Base-by-base conservation (phyloP, 2,797 vertebrate genomes). In the Phalloptychus januarius region DNA sequence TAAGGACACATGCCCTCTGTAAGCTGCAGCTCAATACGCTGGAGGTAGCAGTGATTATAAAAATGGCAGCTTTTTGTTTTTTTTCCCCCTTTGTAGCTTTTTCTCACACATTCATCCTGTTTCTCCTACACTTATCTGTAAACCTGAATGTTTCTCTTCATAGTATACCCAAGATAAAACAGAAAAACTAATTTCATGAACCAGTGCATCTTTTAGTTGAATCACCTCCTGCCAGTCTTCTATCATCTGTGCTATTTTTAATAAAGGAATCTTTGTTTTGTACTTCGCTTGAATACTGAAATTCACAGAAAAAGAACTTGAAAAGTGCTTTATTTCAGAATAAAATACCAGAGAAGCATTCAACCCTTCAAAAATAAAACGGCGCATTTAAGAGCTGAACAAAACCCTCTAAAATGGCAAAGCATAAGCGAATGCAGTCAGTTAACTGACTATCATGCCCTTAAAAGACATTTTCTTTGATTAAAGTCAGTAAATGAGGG, bases 401-500 rank as follows among this genome's bases (percentile, higher is more conserved):
- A 72, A 63, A 76, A 25, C 48, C 25, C 63, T 33, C 54, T 46
- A 63, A 56, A 56, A 56, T 74, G 23, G 67, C 77, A 75, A 79
- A 13, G 28, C 58, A 40, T 40, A 33, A 87, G 78, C 23, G 71
- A 81, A 87, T 74, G 50, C 25, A 74, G 74, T 86, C 80, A 76
- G 90, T 91, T 84, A 75, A 81, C 45, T 75, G 67, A 79, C 79
- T 86, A 84, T 85, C 83, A 86, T 83, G 84, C 58, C 72, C 76
- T 80, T 45, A 72, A 79, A 80, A 80, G 65, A 46, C 77, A 78
- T 86, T 91, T 89, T 76, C 67, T 79, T 76, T 88, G 86, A 92
- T 93, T 87, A 91, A 86, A 90, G 87, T 70, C 25, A 78, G 74
- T 80, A 83, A 89, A 81, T 16, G 74, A 76, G 44, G 45, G 45